These are phyloP conservation scores for Drosophila austrosaltans DNA, from an alignment of 2,888 invertebrate genomes.

Conservation along the genomic window DNA sequence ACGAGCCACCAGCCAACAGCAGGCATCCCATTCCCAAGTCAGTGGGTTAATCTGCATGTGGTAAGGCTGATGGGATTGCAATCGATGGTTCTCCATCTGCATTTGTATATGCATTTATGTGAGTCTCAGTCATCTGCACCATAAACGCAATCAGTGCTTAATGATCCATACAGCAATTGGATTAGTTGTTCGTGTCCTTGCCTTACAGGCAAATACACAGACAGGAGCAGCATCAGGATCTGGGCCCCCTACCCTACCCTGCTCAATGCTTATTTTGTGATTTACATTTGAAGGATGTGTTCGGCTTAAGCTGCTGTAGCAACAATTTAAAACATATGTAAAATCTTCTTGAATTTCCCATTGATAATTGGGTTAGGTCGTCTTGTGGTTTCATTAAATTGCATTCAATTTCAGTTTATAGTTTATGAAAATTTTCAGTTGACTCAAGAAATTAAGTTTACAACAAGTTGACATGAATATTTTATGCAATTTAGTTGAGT, in stretches of 20 bases:
- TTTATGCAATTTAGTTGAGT: not conserved
- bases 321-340: slow-evolving; percentile 30
- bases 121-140: slow-evolving; percentile 43
- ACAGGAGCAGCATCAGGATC: slow-evolving; percentile 11
- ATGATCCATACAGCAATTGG: slow-evolving; percentile 74
- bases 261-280: slow-evolving; percentile 8
- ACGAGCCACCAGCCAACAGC: not conserved
- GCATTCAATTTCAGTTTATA: not conserved
- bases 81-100: slow-evolving; percentile 29
- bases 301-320: slow-evolving; percentile 22
- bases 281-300: slow-evolving; percentile 37
- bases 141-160: slow-evolving; percentile 75
- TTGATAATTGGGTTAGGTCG: slow-evolving; percentile 57
- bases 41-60: slow-evolving; percentile 63
- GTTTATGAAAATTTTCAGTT: not conserved
- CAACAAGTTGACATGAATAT: not conserved
- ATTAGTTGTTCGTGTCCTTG: slow-evolving; percentile 57
- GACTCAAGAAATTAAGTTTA: not conserved
- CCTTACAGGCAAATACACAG: slow-evolving; percentile 42
- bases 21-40: not conserved
- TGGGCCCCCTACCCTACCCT: not conserved
- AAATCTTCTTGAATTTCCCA: slow-evolving; percentile 39
- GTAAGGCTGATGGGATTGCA: slow-evolving; percentile 20
- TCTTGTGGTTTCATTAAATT: slow-evolving; percentile 1
- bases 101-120: slow-evolving; percentile 20